Evolutionary conservation across 2,113 vertebrate genomes (phyloP).

Genomic region (Dipodomys merriami): DNA sequence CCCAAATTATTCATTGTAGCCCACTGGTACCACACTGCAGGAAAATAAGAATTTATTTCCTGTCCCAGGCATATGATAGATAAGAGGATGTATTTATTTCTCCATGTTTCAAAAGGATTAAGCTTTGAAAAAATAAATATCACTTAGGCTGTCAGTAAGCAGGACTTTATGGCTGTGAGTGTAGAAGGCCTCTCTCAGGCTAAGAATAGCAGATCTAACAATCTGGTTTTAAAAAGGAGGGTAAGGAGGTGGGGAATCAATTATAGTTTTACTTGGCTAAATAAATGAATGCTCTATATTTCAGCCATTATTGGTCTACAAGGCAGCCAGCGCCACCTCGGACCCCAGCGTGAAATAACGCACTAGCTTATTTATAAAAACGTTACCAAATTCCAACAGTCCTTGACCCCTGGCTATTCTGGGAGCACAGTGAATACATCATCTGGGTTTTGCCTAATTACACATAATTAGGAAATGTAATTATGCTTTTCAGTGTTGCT

Average conservation of each 20-base stretch:
- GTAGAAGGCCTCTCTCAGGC: slow-evolving; percentile 84
- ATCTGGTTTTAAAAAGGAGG: slow-evolving; percentile 47
- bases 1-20: slow-evolving; percentile 89
- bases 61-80: slow-evolving; percentile 88
- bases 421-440: slow-evolving; percentile 86
- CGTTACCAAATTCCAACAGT: slow-evolving; percentile 84
- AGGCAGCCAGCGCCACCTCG: slow-evolving; percentile 80
- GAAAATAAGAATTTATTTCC: slow-evolving; percentile 90
- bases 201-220: slow-evolving; percentile 84
- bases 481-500: slow-evolving; percentile 85
- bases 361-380: slow-evolving; percentile 86
- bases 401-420: slow-evolving; percentile 87
- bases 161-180: slow-evolving; percentile 86
- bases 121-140: slow-evolving; percentile 90
- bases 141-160: slow-evolving; percentile 88
- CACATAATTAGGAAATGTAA: slow-evolving; percentile 89
- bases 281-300: slow-evolving; percentile 87
- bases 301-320: slow-evolving; percentile 80
- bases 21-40: slow-evolving; percentile 82
- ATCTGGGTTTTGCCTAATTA: slow-evolving; percentile 90
- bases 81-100: slow-evolving; percentile 92
- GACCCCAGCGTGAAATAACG: slow-evolving; percentile 78
- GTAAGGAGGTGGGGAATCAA: slow-evolving; percentile 59
- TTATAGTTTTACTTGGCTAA: slow-evolving; percentile 85
- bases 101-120: slow-evolving; percentile 91